Percentiles rank a stretch among this genome's conserved stretches.
phyloP scores from a whole-genome alignment of 2,113 vertebrate genomes.

The Gobio gobio region DNA sequence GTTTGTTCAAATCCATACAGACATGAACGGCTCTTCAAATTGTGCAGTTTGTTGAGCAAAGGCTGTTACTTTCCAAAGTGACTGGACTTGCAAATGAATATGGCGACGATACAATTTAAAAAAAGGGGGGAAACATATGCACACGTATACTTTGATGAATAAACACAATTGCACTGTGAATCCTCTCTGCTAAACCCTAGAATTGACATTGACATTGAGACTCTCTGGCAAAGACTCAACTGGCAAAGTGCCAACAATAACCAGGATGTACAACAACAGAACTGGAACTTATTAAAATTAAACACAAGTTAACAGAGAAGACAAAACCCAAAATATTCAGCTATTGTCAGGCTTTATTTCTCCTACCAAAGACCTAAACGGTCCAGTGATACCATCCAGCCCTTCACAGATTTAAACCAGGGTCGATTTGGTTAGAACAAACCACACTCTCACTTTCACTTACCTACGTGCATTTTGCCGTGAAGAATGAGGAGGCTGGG shows the following conservation, averaged over 20 bases:
- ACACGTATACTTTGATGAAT: background rate
- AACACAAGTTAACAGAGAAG: background rate
- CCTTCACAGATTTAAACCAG: background rate
- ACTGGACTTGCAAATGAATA: background rate
- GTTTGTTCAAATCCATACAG: too few species aligned
- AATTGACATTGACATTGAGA: slow-evolving; percentile 12
- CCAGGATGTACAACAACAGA: slow-evolving; percentile 1
- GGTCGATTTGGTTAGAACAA: slow-evolving; percentile 21
- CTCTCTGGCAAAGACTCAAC: slow-evolving; percentile 2
- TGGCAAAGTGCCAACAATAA: slow-evolving; percentile 1
- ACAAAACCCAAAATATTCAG: background rate
- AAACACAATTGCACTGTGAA: background rate
- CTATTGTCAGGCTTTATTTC: background rate
- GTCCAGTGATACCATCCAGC: background rate
- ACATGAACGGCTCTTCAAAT: too few species aligned
- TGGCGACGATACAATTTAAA: background rate
- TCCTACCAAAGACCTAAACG: background rate
- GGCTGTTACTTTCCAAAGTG: too few species aligned
- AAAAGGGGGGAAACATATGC: background rate
- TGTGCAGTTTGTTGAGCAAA: too few species aligned
- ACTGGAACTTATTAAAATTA: background rate
- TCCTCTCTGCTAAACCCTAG: background rate
- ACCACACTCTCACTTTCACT: slow-evolving; percentile 8
- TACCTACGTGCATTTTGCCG: slow-evolving; percentile 5
- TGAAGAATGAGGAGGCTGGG: background rate